These are phyloP conservation scores for Hydrophis major DNA, from an alignment of 2,797 vertebrate genomes.

Conservation along the genomic window DNA sequence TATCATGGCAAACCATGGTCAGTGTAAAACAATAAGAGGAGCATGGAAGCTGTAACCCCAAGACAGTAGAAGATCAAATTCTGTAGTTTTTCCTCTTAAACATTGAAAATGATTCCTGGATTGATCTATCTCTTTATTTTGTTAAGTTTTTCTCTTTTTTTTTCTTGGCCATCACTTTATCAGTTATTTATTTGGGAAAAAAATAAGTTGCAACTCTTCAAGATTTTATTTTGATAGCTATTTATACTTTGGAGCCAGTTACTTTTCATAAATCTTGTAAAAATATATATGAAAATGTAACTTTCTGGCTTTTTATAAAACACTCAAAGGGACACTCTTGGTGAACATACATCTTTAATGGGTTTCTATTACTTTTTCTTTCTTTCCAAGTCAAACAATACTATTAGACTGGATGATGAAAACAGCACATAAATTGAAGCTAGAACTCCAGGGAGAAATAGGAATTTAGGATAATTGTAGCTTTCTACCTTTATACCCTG, in stretches of 20 bases:
- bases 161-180: background rate
- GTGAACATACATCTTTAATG: background rate
- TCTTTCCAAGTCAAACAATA: background rate
- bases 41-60: background rate
- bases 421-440: constrained; percentile 1
- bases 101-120: background rate
- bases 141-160: too few species aligned
- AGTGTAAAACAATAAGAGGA: background rate
- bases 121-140: background rate
- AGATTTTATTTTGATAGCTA: background rate
- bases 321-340: background rate
- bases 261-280: background rate
- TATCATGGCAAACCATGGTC: background rate
- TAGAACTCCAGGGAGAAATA: background rate
- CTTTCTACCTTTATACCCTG: background rate
- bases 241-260: background rate
- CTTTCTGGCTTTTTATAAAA: background rate
- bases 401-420: background rate
- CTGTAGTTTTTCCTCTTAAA: background rate
- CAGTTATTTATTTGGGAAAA: background rate
- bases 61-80: background rate
- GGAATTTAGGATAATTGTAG: constrained; percentile 7
- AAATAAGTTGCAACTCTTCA: background rate
- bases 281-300: background rate
- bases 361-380: constrained; percentile 3